phyloP scores from a whole-genome alignment of 2,888 invertebrate genomes.

The Melanostoma scalare region DNA sequence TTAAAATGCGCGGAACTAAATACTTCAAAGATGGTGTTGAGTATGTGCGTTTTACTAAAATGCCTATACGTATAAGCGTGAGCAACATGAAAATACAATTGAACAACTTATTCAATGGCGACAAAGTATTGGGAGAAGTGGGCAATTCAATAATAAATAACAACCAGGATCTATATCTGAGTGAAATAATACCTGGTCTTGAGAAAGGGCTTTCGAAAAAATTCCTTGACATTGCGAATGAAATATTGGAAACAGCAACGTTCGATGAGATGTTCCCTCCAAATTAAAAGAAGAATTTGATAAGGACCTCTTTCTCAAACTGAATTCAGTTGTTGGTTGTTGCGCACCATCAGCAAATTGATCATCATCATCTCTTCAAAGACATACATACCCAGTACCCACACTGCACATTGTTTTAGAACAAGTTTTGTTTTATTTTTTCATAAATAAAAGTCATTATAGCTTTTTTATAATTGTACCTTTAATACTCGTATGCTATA shows the following conservation, averaged over 20 bases:
- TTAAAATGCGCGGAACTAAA: slow-evolving; percentile 79
- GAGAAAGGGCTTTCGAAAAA: slow-evolving; percentile 80
- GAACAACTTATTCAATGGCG: slow-evolving; percentile 81
- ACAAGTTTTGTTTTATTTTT: background rate
- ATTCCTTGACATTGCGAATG: slow-evolving; percentile 80
- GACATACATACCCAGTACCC: too few species aligned
- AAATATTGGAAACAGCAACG: slow-evolving; percentile 79
- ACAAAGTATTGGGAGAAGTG: slow-evolving; percentile 79
- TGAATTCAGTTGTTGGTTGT: too few species aligned
- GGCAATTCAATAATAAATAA: slow-evolving; percentile 81
- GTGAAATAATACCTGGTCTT: slow-evolving; percentile 81
- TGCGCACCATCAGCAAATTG: background rate
- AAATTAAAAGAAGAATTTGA: slow-evolving; percentile 34
- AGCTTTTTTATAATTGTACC: too few species aligned
- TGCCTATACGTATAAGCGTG: slow-evolving; percentile 79
- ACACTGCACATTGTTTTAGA: background rate
- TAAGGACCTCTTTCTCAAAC: background rate
- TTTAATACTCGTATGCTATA: too few species aligned
- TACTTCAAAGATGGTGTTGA: slow-evolving; percentile 78
- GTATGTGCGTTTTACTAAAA: slow-evolving; percentile 79
- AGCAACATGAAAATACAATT: slow-evolving; percentile 79
- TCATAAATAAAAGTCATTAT: background rate
- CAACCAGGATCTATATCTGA: slow-evolving; percentile 80
- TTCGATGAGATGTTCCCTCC: slow-evolving; percentile 82
- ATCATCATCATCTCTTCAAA: background rate